phyloP scores from a whole-genome alignment of 2,113 vertebrate species.

The Pelusios castaneus region DNA sequence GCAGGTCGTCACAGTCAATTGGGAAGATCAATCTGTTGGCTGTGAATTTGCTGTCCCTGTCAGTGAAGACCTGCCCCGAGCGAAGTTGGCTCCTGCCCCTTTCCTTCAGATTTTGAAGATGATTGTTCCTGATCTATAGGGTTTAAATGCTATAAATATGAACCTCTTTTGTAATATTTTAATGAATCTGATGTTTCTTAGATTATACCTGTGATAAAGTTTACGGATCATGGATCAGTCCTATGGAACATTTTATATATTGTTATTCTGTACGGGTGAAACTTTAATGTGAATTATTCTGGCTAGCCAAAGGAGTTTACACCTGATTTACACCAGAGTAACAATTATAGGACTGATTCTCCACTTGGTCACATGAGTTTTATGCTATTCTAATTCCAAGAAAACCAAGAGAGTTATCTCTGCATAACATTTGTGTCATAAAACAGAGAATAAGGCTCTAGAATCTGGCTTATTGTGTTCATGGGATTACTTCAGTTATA shows the following conservation, averaged over 20 bases:
- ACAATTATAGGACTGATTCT: not conserved
- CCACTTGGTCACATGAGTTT: not conserved
- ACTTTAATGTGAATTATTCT: not conserved
- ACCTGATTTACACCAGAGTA: not conserved
- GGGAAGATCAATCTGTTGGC: too few species aligned
- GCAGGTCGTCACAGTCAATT: too few species aligned
- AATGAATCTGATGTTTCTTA: constrained; percentile 14
- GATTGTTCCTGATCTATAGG: not conserved
- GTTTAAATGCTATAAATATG: not conserved
- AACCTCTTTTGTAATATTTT: not conserved
- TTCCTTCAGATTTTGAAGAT: not conserved
- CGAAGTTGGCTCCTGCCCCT: not conserved
- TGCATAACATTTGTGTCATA: fast-evolving
- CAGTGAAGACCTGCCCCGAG: not conserved
- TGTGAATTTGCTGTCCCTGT: too few species aligned
- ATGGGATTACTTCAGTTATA: not conserved
- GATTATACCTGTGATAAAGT: not conserved
- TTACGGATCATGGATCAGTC: not conserved
- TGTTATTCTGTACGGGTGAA: not conserved
- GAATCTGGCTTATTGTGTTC: not conserved
- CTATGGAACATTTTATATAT: not conserved
- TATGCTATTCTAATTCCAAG: not conserved
- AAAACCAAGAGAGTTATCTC: not conserved
- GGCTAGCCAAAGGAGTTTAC: not conserved
- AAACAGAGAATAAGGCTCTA: not conserved